Evolutionary conservation across 2,113 vertebrate genomes (phyloP).

Genomic region (Coryphaenoides rupestris): DNA sequence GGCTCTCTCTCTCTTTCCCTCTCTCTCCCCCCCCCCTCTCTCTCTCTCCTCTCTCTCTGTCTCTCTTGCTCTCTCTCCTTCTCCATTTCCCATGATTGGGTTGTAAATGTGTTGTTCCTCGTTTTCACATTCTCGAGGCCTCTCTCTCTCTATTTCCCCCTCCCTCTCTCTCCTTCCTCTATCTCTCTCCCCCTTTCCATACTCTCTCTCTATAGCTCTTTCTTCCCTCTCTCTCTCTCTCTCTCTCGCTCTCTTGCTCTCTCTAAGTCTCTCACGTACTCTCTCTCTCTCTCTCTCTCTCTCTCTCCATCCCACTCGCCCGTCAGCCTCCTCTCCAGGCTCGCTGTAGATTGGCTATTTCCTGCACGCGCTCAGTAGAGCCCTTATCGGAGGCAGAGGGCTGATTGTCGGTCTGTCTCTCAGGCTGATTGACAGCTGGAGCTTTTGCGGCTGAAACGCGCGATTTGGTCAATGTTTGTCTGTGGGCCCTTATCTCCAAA

Average conservation of each 20-base stretch:
- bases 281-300: constrained; percentile 37
- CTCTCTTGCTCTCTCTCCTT: no score
- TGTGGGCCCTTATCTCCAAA: constrained; percentile 75
- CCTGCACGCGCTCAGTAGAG: constrained; percentile 70
- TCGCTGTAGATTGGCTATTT: constrained; percentile 70
- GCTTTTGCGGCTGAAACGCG: constrained; percentile 71
- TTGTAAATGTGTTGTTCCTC: constrained; percentile 51
- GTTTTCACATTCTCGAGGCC: constrained; percentile 53
- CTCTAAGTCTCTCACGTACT: constrained; percentile 23
- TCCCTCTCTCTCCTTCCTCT: constrained; percentile 37
- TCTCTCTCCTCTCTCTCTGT: no score
- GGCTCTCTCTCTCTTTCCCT: no score
- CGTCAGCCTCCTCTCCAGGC: constrained; percentile 47
- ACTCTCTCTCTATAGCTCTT: constrained; percentile 44
- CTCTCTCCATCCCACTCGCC: constrained; percentile 35
- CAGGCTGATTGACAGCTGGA: constrained; percentile 75
- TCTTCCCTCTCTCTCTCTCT: constrained; percentile 40
- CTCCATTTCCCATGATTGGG: constrained; percentile 51
- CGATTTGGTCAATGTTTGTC: constrained; percentile 82
- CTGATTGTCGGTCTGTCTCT: constrained; percentile 78
- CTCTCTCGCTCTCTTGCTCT: constrained; percentile 43
- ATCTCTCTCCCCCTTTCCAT: no score
- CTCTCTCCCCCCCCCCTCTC: no score
- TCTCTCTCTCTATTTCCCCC: constrained; percentile 42
- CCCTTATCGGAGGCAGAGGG: constrained; percentile 73